Base-by-base conservation (phyloP, 2,888 invertebrate genomes). In the Cataglyphis cursor region DNA sequence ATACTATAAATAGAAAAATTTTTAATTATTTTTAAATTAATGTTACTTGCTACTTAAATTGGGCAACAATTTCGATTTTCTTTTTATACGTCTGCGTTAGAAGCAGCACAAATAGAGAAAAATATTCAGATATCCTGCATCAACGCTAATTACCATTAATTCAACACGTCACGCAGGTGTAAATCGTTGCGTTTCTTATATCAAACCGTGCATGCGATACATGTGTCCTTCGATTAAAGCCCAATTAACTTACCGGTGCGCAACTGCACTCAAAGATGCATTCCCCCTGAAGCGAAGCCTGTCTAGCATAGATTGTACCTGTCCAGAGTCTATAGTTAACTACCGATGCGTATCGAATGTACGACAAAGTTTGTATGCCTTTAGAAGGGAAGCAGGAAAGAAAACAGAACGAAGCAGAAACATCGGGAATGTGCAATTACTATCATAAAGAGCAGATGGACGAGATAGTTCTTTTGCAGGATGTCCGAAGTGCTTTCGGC, bases 211-310 rank as follows among this genome's bases (percentile, higher is more conserved):
- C 85, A 72, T 87, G 83, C 73, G 82, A 54, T 61, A 81, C 87
- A 75, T 76, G 84, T 87, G 87, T 85, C 74, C 80, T 84, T 74
- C 87, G 86, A 90, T 90, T 90, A 89, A 86, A 70, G 84, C 83
- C 83, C 88, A 88, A 81, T 92, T 89, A 88, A 86, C 85, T 83
- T 87, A 74, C 24, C 82, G 87, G 73, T 87, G 89, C 88, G 87
- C 84, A 83, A 86, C 72, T 18, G 35, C 44, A 24, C 21, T 35
- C 18, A 21, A 44, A 75, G 81, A 81, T 38, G 59, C 68, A 31
- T 64, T 41, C 12, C 44, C 44, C 82, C 72, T 31, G 59, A 74
- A 57, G 65, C 70, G 31, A 65, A 38, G n/a, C 35, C 62, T 61
- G 54, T 70, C 57, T 35, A 61, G 70, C 68, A 68, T 66, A 65